A percentile compares a stretch with the other conserved stretches of the same genome.
Conservation (phyloP, 2,113 vertebrate species). For the Caracal caracal region DNA sequence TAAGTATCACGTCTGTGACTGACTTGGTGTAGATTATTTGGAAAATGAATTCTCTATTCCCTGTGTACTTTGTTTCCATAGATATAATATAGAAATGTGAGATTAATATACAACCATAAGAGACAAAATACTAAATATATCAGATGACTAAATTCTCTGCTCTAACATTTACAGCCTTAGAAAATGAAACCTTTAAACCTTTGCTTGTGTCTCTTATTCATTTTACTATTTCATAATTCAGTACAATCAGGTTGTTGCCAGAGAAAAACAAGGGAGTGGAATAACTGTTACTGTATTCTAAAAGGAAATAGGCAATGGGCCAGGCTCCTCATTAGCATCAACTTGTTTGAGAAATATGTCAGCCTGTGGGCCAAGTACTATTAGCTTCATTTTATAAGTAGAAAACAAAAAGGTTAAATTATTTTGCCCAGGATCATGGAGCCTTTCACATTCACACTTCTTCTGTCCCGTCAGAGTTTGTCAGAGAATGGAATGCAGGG, state of each 20-base stretch:
- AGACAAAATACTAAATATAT: background rate
- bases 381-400: background rate
- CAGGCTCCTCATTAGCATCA: background rate
- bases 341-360: background rate
- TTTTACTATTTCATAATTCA: slow-evolving; percentile 24
- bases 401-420: slow-evolving; percentile 13
- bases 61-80: background rate
- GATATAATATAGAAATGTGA: background rate
- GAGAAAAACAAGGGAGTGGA: slow-evolving; percentile 6
- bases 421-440: background rate
- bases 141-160: background rate
- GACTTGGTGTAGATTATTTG: background rate
- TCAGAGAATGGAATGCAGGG: background rate
- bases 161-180: background rate
- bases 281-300: background rate
- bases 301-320: background rate
- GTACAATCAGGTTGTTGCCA: background rate
- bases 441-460: background rate
- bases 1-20: background rate
- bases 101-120: background rate
- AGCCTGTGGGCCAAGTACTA: background rate
- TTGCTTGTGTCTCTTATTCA: background rate
- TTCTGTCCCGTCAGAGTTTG: background rate
- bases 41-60: background rate
- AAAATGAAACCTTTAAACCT: slow-evolving; percentile 36